These are phyloP conservation scores for Aleiodes alternator DNA, from an alignment of 2,888 invertebrate species.

Conservation along the genomic window DNA sequence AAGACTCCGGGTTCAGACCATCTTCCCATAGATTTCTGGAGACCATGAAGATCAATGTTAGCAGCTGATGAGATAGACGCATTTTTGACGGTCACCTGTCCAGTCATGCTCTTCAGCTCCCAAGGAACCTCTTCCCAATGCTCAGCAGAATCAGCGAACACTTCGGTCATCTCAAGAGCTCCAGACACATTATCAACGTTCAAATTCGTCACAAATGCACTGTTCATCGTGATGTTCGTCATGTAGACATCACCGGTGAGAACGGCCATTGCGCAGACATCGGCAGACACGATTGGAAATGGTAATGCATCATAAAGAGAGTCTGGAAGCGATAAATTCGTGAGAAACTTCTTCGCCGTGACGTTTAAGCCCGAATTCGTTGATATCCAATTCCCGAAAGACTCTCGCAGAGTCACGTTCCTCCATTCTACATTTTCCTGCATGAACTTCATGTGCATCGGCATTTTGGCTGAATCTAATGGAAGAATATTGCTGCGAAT, in stretches of 20 bases:
- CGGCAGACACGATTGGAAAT: background rate
- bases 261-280: conserved; percentile 54
- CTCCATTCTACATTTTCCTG: conserved; percentile 69
- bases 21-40: conserved; percentile 49
- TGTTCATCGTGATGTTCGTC: conserved; percentile 55
- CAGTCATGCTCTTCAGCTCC: conserved; percentile 53
- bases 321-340: conserved; percentile 67
- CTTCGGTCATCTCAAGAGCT: conserved; percentile 53
- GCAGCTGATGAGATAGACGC: conserved; percentile 33
- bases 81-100: conserved; percentile 50
- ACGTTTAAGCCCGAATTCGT: conserved; percentile 74
- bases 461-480: conserved; percentile 67
- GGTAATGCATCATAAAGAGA: conserved; percentile 5
- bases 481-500: conserved; percentile 70
- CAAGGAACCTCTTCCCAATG: conserved; percentile 55
- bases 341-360: conserved; percentile 76
- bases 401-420: conserved; percentile 28
- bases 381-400: conserved; percentile 57
- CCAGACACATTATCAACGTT: conserved; percentile 56
- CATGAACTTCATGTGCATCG: conserved; percentile 70
- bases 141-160: conserved; percentile 52
- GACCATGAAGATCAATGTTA: conserved; percentile 46
- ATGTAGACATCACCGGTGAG: conserved; percentile 57
- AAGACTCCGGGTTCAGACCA: conserved; percentile 59
- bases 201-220: conserved; percentile 56